A percentile compares a stretch with the other conserved stretches of the same genome.
Evolutionary conservation across 2,113 vertebrate genomes (phyloP).

Genomic region (Hypanus sabinus): DNA sequence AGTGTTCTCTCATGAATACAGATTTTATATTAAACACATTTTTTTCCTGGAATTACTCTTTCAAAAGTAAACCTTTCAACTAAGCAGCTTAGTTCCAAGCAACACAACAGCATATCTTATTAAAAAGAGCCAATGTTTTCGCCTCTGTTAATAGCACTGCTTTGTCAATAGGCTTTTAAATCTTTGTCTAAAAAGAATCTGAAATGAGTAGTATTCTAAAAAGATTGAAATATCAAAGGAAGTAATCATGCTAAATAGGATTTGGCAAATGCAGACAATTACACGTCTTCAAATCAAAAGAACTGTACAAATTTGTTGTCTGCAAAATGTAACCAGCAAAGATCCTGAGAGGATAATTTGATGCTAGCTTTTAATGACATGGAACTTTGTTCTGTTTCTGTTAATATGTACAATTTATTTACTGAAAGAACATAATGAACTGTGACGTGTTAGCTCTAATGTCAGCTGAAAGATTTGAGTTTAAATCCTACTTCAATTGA

Average conservation of each 20-base stretch:
- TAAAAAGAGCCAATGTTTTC: not conserved
- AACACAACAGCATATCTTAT: not conserved
- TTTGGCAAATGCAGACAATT: constrained; percentile 28
- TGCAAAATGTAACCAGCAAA: constrained; percentile 20
- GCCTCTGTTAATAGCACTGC: not conserved
- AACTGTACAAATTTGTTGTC: constrained; percentile 19
- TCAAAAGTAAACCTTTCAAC: not conserved
- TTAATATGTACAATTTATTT: not conserved
- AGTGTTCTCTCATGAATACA: not conserved
- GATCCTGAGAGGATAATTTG: constrained; percentile 28
- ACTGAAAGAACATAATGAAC: not conserved
- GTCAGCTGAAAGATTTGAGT: not conserved
- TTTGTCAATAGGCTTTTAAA: constrained; percentile 14
- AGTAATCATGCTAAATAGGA: constrained; percentile 9
- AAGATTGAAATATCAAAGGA: constrained; percentile 11
- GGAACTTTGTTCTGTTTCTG: not conserved
- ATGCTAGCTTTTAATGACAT: not conserved
- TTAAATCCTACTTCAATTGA: not conserved
- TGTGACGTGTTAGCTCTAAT: not conserved
- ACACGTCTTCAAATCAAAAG: not conserved
- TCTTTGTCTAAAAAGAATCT: not conserved
- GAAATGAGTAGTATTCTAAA: not conserved
- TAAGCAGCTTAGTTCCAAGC: not conserved
- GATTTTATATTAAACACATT: not conserved
- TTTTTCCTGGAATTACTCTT: not conserved